Conservation (phyloP, 2,888 invertebrate genomes). For the Diarsia mendica region DNA sequence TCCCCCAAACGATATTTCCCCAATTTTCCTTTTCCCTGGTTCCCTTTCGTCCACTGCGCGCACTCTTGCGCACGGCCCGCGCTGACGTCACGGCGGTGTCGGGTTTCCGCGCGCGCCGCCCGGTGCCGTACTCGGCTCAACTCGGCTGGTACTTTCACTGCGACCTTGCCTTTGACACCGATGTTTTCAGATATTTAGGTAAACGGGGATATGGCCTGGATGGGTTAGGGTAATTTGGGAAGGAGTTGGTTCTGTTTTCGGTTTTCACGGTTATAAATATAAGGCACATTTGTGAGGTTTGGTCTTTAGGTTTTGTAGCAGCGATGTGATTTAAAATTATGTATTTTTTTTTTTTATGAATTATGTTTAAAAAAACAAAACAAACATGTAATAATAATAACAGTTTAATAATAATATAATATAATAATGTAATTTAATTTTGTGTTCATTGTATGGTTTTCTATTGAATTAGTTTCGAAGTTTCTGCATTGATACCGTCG, state of each 20-base stretch:
- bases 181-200: constrained; percentile 58
- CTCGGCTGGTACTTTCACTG: constrained; percentile 80
- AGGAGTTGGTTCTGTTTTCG: background rate
- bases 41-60: constrained; percentile 68
- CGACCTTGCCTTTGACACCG: constrained; percentile 80
- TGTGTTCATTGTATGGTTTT: background rate
- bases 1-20: background rate
- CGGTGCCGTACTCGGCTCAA: constrained; percentile 74
- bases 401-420: no score
- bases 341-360: no score
- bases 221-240: background rate
- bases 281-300: no score
- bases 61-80: constrained; percentile 88
- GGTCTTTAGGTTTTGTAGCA: no score
- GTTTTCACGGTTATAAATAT: background rate
- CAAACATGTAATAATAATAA: no score
- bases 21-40: constrained; percentile 42
- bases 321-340: no score
- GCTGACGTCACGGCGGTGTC: constrained; percentile 87
- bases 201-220: constrained; percentile 38
- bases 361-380: no score
- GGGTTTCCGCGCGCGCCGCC: constrained; percentile 78
- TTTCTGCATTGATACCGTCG: background rate
- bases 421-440: no score
- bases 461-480: background rate